Base-by-base conservation (phyloP, 2,113 vertebrate species). In the Blennius ocellaris region DNA sequence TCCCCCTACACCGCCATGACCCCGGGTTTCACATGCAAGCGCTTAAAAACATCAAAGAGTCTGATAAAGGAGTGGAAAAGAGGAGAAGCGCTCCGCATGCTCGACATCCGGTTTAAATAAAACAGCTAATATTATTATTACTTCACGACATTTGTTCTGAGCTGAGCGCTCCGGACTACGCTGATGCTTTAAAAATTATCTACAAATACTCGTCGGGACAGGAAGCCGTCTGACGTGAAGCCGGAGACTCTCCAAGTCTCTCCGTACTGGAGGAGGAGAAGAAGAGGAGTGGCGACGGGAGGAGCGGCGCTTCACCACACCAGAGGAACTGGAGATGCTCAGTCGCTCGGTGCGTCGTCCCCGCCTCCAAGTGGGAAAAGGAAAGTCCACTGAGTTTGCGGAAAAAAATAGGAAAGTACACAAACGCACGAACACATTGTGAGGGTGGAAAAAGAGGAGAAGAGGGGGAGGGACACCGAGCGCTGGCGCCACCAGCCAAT, bases 11-110 rank as follows among this genome's bases (percentile, higher is more conserved):
- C 21, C 21, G 21, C 21, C 21, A 30, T 30, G 21, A 30, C 21
- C 21, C 21, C 21, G 21, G 21, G 4, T 30, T 30, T 86, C 87
- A 80, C 82, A 86, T 90, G 88, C 90, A 87, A 52, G 83, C 73
- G 66, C 66, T 86, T 81, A 62, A 88, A 81, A 89, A 90, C 87
- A 82, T 74, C 82, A 61, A 86, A 83, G 87, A 78, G 72, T 64
- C 67, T 36, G 72, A 55, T 17, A 48, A 37, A 58, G 21, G 21
- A 40, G 30, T 45, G 8, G 43, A 38, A 68, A 58, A 51, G 69
- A 48, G 56, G 21, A 41, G 60, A 76, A 78, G 50, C 64, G 49
- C 60, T 80, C 50, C 82, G 72, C 90, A 93, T 93, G 91, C 90
- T 82, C 43, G 12, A 80, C 51, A 71, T 82, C 79, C 67, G 1